phyloP scores from a whole-genome alignment of 92 coral and sea anemone genomes.

The Zoanthus sansibaricus region DNA sequence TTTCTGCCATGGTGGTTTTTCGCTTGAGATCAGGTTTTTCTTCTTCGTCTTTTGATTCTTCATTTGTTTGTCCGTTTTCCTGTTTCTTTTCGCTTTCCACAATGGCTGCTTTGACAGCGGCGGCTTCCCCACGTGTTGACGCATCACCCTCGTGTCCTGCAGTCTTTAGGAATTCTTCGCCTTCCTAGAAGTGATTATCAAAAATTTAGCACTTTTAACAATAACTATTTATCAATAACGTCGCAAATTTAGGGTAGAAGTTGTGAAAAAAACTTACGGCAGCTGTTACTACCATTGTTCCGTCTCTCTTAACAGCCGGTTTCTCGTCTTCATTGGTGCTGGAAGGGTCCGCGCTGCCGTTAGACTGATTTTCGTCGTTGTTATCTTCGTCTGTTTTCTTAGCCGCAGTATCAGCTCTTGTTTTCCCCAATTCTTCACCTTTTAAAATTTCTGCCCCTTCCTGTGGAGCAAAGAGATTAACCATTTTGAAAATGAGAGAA shows the following conservation, averaged over 20 bases:
- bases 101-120: slow-evolving; percentile 81
- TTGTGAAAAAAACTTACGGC: slow-evolving; percentile 61
- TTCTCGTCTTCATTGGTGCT: slow-evolving; percentile 71
- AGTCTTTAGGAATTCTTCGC: slow-evolving; percentile 89
- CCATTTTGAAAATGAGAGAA: slow-evolving; percentile 13
- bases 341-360: slow-evolving; percentile 57
- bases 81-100: slow-evolving; percentile 83
- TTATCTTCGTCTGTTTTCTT: slow-evolving; percentile 73
- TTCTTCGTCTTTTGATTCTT: slow-evolving; percentile 67
- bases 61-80: slow-evolving; percentile 53
- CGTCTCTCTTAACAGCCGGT: slow-evolving; percentile 83
- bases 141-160: slow-evolving; percentile 85
- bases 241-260: slow-evolving; percentile 25
- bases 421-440: slow-evolving; percentile 93
- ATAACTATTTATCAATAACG: background rate
- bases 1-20: slow-evolving; percentile 87
- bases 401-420: slow-evolving; percentile 89
- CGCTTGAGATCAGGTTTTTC: slow-evolving; percentile 94
- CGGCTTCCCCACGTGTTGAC: slow-evolving; percentile 90
- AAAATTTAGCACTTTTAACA: background rate
- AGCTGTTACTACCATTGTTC: slow-evolving; percentile 87
- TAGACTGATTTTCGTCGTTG: slow-evolving; percentile 59
- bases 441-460: slow-evolving; percentile 93
- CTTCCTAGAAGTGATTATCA: slow-evolving; percentile 72
- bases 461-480: slow-evolving; percentile 42